Base-by-base conservation (phyloP, 2,113 vertebrate genomes). In the Oxygymnocypris stewartii region DNA sequence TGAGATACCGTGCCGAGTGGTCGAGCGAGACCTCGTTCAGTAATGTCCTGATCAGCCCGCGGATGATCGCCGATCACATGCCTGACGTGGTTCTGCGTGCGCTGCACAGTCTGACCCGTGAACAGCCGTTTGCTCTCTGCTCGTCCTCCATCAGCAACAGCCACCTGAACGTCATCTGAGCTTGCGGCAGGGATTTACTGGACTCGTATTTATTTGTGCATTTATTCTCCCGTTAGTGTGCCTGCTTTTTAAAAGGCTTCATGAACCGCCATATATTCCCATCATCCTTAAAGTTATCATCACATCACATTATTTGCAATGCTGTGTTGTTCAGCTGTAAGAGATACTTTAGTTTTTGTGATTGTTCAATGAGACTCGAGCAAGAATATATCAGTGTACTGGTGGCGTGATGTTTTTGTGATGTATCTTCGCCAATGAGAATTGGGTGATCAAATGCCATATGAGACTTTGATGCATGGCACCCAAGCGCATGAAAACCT, bases 61-160 rank as follows among this genome's bases (percentile, higher is more conserved):
- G 95, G 93, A 99, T 99, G 98, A 87, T 99, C 0, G 93, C 94
- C 0, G 97, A 99, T 91, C 98, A 99, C 94, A 96, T 99, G 97
- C 98, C 98, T 0, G 96, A 98, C 4, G 84, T 92, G 23, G 92
- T 99, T 85, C 95, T 96, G 18, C 89, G 90, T 47, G 97, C 97
- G 0, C 94, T 99, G 73, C 91, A 92, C 82, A 94, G 93, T 4
- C 92, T 98, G 89, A 95, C 95, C 54, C 89, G 90, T 0, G 94
- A 96, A 51, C 0, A 85, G 74, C 87, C 92, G 0, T 96, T 92
- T 80, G 10, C 93, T 1, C 93, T 97, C 47, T 98, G 97, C 89
- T 94, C 93, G 0, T 90, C 96, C 1, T 91, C 94, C 0, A 88
- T 12, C 2, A 92, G 85, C 90, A 85, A 88, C 89, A 91, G 90